Evolutionary conservation across 2,113 vertebrate genomes (phyloP), one percentile per base, ranked within the genome.

Genomic region (Nycticebus coucang): DNA sequence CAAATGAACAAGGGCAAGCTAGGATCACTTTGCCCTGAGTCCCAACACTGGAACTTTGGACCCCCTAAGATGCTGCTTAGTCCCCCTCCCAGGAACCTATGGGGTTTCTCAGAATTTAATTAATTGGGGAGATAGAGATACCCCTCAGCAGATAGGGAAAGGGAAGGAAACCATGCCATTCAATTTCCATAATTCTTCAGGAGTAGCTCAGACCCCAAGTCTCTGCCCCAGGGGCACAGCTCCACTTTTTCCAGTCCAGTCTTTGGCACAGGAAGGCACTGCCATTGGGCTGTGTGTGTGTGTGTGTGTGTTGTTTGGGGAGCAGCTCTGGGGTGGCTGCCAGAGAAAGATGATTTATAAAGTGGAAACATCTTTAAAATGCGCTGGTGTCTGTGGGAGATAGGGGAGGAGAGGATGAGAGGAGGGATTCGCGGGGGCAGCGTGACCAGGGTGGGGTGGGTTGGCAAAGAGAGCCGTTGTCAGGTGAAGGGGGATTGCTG

Each of bases 331-430:
- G 50, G 74, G 97, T 95, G 96, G 96, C 98, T 99, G 98, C 98
- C 98, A 98, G 98, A 97, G 97, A 98, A 85, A 11, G 84, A 92
- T 99, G 98, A 99, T 99, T 99, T 98, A 99, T 99, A 98, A 98
- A 98, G 98, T 99, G 98, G 98, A 98, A 99, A 98, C 98, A 98
- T 99, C 98, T 98, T 98, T 98, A 99, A 99, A 98, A 99, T 98
- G 98, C 84, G 2, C 96, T 98, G 93, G 89, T 98, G 97, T 97
- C 97, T 98, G 98, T 97, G 98, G 98, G 98, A 98, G 83, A 91
- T 45, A 50, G 6, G 7, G 18, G 93, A 93, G 93, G 97, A 93
- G 89, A 88, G 71, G 24, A 71, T 22, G 80, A 95, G 84, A 79
- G 81, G 91, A 92, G 89, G 79, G 88, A 19, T 15, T 85, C 17